A percentile compares a stretch with the other conserved stretches of the same genome.
phyloP scores from a whole-genome alignment of 2,888 invertebrate genomes.

The Papilio gigon region DNA sequence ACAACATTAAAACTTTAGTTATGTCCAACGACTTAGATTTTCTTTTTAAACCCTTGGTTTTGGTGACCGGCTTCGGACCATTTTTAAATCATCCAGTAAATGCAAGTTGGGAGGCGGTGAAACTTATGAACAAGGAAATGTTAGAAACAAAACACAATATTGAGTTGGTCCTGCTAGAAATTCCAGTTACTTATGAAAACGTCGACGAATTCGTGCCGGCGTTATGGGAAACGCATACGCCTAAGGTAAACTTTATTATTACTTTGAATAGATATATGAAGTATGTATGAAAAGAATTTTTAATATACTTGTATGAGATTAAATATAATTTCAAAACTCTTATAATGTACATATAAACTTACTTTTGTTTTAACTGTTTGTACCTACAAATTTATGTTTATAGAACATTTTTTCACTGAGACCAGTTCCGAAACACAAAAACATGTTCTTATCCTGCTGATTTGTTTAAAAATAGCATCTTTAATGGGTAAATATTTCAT shows the following conservation, averaged over 20 bases:
- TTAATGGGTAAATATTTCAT: no score
- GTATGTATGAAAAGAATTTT: no score
- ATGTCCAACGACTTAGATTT: conserved; percentile 60
- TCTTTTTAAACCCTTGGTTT: conserved; percentile 69
- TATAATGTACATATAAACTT: no score
- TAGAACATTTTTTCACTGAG: no score
- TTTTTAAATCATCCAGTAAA: conserved; percentile 87
- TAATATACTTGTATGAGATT: no score
- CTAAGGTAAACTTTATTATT: conserved; percentile 80
- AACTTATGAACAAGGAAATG: conserved; percentile 80
- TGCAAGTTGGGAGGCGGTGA: conserved; percentile 92
- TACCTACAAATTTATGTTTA: no score
- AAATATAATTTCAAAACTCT: no score
- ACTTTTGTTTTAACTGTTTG: no score
- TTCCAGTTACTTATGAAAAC: conserved; percentile 88
- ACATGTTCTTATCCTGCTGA: no score
- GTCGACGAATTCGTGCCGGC: conserved; percentile 85
- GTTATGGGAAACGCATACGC: conserved; percentile 87
- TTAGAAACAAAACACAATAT: conserved; percentile 78
- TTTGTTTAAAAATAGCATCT: no score
- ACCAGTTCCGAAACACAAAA: no score
- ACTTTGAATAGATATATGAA: background rate
- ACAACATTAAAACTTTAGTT: background rate
- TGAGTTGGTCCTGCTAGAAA: conserved; percentile 82
- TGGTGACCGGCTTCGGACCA: conserved; percentile 92